Base-by-base conservation (phyloP, 2,797 vertebrate species). In the Acanthiza pusilla region DNA sequence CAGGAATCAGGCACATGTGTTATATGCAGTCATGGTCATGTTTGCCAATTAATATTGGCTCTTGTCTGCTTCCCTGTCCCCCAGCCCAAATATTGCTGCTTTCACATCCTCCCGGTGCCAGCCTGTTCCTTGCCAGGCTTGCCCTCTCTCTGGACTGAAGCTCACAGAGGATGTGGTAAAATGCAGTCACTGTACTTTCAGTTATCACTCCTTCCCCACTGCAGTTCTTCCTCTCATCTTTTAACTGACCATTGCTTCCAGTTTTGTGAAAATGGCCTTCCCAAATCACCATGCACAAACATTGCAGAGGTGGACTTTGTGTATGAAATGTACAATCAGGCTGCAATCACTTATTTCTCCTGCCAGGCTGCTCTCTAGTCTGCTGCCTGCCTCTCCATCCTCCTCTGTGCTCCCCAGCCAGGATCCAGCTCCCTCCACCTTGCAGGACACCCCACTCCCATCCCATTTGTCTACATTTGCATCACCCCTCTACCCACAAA, bases 21-120 rank as follows among this genome's bases (percentile, higher is more conserved):
- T 47, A n/a, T 13, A 5, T 21, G 25, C 30, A 43, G 32, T 32
- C 5, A 0, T 36, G 11, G 32, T 32, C 5, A 0, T 36, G 11
- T 72, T 72, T 71, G 48, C 27, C 48, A 79, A 5, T 50, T 55
- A 61, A 40, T 50, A n/a, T 10, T 50, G 30, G n/a, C 20, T 76
- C 29, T 18, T 36, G 19, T n/a, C 40, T 16, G 3, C 15, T 82
- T 79, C 26, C 32, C 19, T 73, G 32, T 60, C 21, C 8, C 43
- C 27, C 13, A 11, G 11, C 38, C 10, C 9, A 62, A 54, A 16
- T 13, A 36, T 4, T 75, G 55, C 26, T 88, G 66, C 40, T 81
- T 62, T 77, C 21, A 8, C 16, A 26, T 42, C 40, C 25, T 48
- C 47, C n/a, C 65, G 60, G 25, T 27, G 38, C 43, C 51, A 57